Conservation (phyloP, 2,113 vertebrate genomes). For the Clupea harengus region DNA sequence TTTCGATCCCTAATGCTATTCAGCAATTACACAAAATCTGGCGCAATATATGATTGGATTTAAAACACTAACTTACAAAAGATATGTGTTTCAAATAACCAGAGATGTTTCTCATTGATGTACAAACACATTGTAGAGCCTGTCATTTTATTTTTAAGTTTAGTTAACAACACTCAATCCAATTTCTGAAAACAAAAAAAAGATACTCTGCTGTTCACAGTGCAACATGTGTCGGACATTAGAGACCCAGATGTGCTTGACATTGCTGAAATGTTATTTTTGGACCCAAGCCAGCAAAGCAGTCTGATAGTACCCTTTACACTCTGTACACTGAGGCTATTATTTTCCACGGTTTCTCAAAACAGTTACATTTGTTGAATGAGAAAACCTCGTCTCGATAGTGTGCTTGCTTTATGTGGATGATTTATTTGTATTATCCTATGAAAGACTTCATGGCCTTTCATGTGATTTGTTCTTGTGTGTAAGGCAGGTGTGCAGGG, state of each 20-base stretch:
- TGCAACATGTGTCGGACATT: no score
- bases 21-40: neutral
- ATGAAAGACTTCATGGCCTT: neutral
- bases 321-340: no score
- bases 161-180: no score
- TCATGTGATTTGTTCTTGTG: conserved; percentile 10
- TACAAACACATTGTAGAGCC: no score
- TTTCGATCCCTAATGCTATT: neutral
- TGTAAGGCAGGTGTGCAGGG: conserved; percentile 31
- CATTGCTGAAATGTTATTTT: no score
- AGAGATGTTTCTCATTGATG: neutral
- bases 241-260: no score
- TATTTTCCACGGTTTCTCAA: no score
- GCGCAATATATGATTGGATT: neutral
- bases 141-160: no score
- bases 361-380: no score
- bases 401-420: neutral
- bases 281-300: neutral
- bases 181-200: no score
- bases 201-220: no score
- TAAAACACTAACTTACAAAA: neutral
- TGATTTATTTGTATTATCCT: neutral
- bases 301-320: neutral
- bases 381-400: no score
- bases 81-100: neutral